Conservation (phyloP, 1,140 invertebrate genomes). For the Melipona quadrifasciata region DNA sequence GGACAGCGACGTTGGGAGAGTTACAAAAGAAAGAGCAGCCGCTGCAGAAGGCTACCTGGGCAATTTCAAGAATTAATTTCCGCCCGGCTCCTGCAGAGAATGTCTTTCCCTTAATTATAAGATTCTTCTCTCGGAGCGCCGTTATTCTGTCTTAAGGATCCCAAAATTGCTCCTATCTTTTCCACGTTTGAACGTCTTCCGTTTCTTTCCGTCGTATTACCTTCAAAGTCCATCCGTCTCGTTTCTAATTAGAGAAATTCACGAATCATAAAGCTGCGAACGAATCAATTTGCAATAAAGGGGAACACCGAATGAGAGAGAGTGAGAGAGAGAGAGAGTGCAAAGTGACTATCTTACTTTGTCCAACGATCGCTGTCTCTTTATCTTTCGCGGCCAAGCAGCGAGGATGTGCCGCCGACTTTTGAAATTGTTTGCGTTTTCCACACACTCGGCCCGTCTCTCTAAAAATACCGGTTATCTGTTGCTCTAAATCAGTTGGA, state of each 20-base stretch:
- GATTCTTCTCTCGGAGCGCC: no score
- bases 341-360: background rate
- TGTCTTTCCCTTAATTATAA: background rate
- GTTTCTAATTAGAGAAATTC: background rate
- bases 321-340: no score
- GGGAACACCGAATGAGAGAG: background rate
- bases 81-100: background rate
- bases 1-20: background rate
- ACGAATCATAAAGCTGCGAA: background rate
- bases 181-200: background rate
- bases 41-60: background rate
- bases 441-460: background rate
- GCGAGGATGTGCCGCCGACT: background rate
- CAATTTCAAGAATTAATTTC: conserved; percentile 23
- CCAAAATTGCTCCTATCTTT: background rate
- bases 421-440: conserved; percentile 17
- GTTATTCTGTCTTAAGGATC: background rate
- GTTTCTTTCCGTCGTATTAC: background rate
- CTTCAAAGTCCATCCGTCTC: no score
- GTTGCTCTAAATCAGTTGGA: conserved; percentile 37
- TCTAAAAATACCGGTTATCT: conserved; percentile 29
- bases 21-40: background rate
- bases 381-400: background rate
- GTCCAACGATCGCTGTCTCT: background rate
- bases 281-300: background rate